Evolutionary conservation across 2,888 invertebrate species (phyloP), one percentile per base, ranked within the genome.

Genomic region (Vannuccia rotundouncinata): DNA sequence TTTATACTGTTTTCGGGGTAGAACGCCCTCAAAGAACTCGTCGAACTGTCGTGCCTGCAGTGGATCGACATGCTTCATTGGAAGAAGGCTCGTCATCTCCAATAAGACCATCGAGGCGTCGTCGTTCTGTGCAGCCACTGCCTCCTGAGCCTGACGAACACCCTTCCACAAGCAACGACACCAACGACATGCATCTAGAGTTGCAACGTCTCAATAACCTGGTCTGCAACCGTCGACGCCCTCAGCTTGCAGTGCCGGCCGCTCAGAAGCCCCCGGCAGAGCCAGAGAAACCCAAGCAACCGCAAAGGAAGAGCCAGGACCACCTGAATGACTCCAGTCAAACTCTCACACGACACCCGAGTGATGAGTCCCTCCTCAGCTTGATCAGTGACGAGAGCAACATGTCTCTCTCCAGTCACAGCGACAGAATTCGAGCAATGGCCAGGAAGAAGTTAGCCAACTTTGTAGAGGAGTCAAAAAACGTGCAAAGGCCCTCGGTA

Each of bases 1-100:
- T 78, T 5, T 78, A 78, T n/a, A 74, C 78, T 1, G 78, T 66
- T 22, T 78, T 74, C 10, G 78, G 78, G 0, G 78, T 74, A 1
- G 78, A 29, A 1, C 59, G 66, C 2, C 66, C 66, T 13, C 5
- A 27, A 66, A 66, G 25, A 66, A 66, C 25, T 22, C 66, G 66
- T 66, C 66, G 66, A 66, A 22, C 25, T 22, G 66, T 22, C 2
- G 66, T 17, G 10, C 2, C 10, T 22, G 5, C 10, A 13, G 25
- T 22, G 13, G 66, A 22, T 66, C 22, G 22, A 22, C 25, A 66
- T 2, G 2, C 66, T 22, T 13, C 5, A 13, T 17, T 2, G 2
- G 66, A 66, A 22, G 22, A 13, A 2, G 66, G 22, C 5, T 22
- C 66, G 13, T 27, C 66, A 22, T 2, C 66, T 66, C 5, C 66